phyloP scores from a whole-genome alignment of 2,113 vertebrate genomes.

The Plecotus auritus region DNA sequence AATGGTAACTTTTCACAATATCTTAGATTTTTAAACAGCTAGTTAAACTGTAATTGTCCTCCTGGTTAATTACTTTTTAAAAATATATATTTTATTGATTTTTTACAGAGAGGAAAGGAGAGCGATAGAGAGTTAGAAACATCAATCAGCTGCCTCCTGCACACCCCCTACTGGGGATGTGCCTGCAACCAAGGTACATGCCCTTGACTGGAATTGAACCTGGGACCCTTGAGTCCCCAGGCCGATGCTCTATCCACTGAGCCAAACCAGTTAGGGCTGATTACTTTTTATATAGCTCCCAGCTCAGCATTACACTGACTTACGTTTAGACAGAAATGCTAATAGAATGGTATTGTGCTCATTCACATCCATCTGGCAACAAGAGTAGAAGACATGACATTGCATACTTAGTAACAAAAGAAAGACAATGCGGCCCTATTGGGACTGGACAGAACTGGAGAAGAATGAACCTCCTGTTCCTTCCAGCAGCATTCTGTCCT shows the following conservation, averaged over 20 bases:
- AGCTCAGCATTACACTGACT: neutral
- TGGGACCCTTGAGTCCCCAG: too few species aligned
- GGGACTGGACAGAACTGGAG: neutral
- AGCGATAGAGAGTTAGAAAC: too few species aligned
- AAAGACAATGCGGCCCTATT: neutral
- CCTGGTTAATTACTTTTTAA: neutral
- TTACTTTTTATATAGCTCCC: neutral
- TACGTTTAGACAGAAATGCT: neutral
- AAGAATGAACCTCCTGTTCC: neutral
- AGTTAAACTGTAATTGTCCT: neutral
- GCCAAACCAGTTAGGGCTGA: too few species aligned
- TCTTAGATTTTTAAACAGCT: neutral
- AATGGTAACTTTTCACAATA: neutral
- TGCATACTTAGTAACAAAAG: neutral
- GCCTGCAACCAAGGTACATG: too few species aligned
- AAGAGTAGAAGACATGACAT: neutral
- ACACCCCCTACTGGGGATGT: too few species aligned
- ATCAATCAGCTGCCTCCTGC: too few species aligned
- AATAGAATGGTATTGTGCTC: neutral
- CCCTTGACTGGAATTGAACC: too few species aligned
- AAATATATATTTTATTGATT: too few species aligned
- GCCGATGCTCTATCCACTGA: too few species aligned
- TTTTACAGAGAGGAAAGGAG: too few species aligned
- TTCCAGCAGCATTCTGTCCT: neutral
- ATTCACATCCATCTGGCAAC: neutral